A percentile compares a stretch with the other conserved stretches of the same genome.
These are phyloP conservation scores for Heliconius cydno DNA, from an alignment of 2,888 invertebrate genomes.

Conservation along the genomic window DNA sequence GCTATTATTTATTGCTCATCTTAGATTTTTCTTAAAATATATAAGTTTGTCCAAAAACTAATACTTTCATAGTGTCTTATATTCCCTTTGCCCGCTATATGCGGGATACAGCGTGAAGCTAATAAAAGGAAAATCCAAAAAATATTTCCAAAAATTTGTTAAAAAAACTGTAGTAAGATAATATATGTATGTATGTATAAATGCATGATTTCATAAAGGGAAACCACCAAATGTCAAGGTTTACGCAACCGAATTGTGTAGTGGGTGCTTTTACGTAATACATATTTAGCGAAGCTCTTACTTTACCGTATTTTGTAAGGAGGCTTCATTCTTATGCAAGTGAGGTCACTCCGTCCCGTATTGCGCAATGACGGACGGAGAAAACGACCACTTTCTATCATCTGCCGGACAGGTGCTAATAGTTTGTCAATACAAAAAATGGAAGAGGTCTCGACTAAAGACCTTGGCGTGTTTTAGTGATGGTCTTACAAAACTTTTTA, in stretches of 20 bases:
- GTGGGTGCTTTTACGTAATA: slow-evolving; percentile 69
- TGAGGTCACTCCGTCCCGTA: slow-evolving; percentile 70
- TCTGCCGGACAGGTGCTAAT: slow-evolving; percentile 59
- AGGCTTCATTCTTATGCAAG: slow-evolving; percentile 73
- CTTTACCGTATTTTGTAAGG: slow-evolving; percentile 67
- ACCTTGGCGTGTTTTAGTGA: slow-evolving; percentile 45
- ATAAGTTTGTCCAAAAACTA: no score
- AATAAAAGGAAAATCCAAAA: no score
- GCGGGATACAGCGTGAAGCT: no score
- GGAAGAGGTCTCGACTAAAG: slow-evolving; percentile 54
- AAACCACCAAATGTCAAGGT: slow-evolving; percentile 68
- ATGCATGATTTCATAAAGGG: slow-evolving; percentile 41
- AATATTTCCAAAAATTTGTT: not conserved
- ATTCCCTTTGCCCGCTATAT: no score
- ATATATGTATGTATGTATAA: not conserved
- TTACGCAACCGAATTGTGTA: slow-evolving; percentile 71
- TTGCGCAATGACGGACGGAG: slow-evolving; percentile 63
- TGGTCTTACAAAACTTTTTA: slow-evolving; percentile 36
- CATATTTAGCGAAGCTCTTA: slow-evolving; percentile 73
- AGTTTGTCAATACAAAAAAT: slow-evolving; percentile 53
- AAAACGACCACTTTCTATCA: slow-evolving; percentile 75
- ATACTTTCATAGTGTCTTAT: no score
- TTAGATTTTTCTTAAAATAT: not conserved
- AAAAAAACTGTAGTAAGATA: not conserved
- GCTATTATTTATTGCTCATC: not conserved